Conservation (phyloP, 2,113 vertebrate genomes). For the Anseranas semipalmata region DNA sequence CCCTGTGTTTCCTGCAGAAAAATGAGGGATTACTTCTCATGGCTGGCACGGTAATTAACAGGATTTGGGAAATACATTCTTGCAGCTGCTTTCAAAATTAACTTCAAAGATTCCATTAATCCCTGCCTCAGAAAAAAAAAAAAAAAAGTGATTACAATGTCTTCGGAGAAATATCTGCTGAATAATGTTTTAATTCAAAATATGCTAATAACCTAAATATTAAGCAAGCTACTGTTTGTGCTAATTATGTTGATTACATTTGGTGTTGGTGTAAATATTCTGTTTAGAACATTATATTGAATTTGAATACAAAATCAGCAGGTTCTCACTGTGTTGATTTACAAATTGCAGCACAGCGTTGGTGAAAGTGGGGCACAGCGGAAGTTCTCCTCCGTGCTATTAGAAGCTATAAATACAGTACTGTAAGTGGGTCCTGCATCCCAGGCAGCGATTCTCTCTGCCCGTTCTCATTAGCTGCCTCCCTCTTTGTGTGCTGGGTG, state of each 20-base stretch:
- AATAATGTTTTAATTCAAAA: slow-evolving; percentile 64
- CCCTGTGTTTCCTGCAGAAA: slow-evolving; percentile 2
- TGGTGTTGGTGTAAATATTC: slow-evolving; percentile 56
- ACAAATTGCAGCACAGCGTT: slow-evolving; percentile 3
- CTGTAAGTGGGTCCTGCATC: neutral
- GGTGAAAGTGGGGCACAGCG: slow-evolving; percentile 19
- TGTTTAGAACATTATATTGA: slow-evolving; percentile 4
- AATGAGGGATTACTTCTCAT: slow-evolving; percentile 34
- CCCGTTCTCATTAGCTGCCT: neutral
- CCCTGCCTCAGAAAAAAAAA: slow-evolving; percentile 32
- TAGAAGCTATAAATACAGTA: neutral
- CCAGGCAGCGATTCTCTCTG: neutral
- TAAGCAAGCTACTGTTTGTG: slow-evolving; percentile 42
- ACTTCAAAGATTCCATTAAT: slow-evolving; percentile 69
- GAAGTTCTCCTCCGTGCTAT: neutral
- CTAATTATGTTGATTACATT: slow-evolving; percentile 40
- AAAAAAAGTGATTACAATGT: slow-evolving; percentile 51
- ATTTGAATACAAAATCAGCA: slow-evolving; percentile 52
- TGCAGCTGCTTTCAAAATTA: slow-evolving; percentile 60
- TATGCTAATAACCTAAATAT: slow-evolving; percentile 56
- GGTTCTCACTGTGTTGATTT: slow-evolving; percentile 11
- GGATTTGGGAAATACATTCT: slow-evolving; percentile 56
- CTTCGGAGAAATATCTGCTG: slow-evolving; percentile 41
- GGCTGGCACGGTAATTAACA: slow-evolving; percentile 59
- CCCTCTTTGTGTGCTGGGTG: neutral